Conservation (phyloP, 37 sponge, comb jelly and placozoan genomes). For the Halisarca cf. caerulea region DNA sequence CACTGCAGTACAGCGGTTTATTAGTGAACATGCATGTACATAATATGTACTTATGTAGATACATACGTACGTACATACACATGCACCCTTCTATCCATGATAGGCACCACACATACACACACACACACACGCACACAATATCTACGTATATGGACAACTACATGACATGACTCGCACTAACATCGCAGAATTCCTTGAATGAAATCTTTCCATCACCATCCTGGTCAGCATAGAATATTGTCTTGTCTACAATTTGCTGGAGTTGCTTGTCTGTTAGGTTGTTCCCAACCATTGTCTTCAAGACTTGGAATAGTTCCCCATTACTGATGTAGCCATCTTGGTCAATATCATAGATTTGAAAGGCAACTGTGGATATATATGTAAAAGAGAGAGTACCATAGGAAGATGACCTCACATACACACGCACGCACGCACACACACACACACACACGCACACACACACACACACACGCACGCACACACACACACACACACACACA, state of each 20-base stretch:
- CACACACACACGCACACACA: neutral
- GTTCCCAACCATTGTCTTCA: slow-evolving; percentile 99
- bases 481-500: too few species aligned
- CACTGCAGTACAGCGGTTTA: neutral
- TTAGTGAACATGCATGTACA: too few species aligned
- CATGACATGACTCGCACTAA: slow-evolving; percentile 32
- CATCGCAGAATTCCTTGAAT: slow-evolving; percentile 91
- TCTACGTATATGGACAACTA: neutral
- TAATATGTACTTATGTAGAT: neutral
- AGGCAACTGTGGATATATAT: slow-evolving; percentile 88
- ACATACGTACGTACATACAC: neutral
- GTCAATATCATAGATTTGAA: slow-evolving; percentile 98
- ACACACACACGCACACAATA: neutral
- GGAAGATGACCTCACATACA: neutral
- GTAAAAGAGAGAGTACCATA: too few species aligned
- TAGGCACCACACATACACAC: neutral
- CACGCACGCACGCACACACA: neutral
- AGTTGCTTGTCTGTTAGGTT: slow-evolving; percentile 97
- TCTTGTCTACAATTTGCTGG: slow-evolving; percentile 99
- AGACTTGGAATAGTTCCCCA: slow-evolving; percentile 96
- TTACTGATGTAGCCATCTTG: slow-evolving; percentile 98
- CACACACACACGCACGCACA: slow-evolving; percentile 14
- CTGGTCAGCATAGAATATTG: slow-evolving; percentile 96
- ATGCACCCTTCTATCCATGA: too few species aligned
- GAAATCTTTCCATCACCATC: slow-evolving; percentile 99